These are phyloP conservation scores for Embiotoca jacksoni DNA, from an alignment of 2,113 vertebrate species.

Conservation along the genomic window DNA sequence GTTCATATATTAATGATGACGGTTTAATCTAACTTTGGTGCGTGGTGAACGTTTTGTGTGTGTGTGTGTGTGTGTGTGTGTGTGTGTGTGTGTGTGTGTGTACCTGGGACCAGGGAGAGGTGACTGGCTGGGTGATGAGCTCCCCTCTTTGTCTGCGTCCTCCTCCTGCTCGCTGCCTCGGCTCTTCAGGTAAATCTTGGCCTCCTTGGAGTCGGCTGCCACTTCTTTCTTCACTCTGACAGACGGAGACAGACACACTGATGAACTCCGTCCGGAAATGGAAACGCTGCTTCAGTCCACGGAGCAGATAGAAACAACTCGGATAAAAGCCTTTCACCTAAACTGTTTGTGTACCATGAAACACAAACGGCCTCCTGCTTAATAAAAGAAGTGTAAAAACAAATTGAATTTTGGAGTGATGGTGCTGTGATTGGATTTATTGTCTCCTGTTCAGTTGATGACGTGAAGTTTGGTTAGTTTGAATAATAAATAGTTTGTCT, in stretches of 20 bases:
- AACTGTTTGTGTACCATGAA: too few species aligned
- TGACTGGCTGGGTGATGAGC: not conserved
- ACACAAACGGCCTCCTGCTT: too few species aligned
- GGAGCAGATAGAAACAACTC: too few species aligned
- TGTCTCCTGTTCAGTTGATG: too few species aligned
- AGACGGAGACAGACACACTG: slow-evolving; percentile 16
- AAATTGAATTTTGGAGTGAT: too few species aligned
- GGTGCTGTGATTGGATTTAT: too few species aligned
- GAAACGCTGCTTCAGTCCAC: too few species aligned
- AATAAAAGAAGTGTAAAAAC: too few species aligned
- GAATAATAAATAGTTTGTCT: too few species aligned
- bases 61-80: slow-evolving; percentile 38
- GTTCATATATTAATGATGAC: not conserved
- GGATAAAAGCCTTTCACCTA: too few species aligned
- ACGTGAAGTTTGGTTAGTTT: too few species aligned
- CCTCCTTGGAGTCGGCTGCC: slow-evolving; percentile 91
- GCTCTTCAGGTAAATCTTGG: slow-evolving; percentile 89
- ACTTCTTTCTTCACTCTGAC: slow-evolving; percentile 95
- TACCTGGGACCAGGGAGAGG: slow-evolving; percentile 78
- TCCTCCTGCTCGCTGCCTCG: slow-evolving; percentile 60
- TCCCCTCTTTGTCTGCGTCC: not conserved
- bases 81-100: slow-evolving; percentile 10
- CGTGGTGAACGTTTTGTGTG: not conserved
- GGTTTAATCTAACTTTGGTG: not conserved
- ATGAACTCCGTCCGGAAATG: not conserved